Evolutionary conservation across 2,113 vertebrate genomes (phyloP).

Genomic region (Macroglossus sobrinus): DNA sequence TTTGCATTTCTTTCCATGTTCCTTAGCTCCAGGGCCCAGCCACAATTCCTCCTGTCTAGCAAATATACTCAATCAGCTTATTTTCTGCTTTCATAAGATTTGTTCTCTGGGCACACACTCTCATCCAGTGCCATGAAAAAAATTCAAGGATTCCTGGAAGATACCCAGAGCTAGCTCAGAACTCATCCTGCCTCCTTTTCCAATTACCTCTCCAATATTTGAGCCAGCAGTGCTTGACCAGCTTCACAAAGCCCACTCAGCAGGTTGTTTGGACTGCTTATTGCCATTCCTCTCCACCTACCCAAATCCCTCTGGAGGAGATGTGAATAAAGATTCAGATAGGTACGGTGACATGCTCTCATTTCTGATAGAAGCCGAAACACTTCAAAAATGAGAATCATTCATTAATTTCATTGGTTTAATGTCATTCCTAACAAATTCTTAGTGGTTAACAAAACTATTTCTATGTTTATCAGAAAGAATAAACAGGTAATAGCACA

Average conservation of each 20-base stretch:
- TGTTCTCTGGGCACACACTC: conserved; percentile 16
- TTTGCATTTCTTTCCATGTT: neutral
- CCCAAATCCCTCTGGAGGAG: neutral
- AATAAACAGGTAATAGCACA: neutral
- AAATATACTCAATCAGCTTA: conserved; percentile 57
- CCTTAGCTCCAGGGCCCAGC: neutral
- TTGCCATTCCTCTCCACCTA: neutral
- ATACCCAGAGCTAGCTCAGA: conserved; percentile 47
- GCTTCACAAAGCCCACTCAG: conserved; percentile 49
- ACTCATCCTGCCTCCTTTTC: conserved; percentile 43
- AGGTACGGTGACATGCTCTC: neutral
- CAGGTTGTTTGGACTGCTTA: neutral
- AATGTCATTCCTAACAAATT: neutral
- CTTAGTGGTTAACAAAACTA: neutral
- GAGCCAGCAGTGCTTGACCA: neutral
- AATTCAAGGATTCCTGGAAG: conserved; percentile 62
- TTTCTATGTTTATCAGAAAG: neutral
- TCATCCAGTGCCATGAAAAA: conserved; percentile 27
- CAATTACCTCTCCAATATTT: neutral
- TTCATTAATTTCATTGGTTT: neutral
- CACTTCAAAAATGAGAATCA: neutral
- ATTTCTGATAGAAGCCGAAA: neutral
- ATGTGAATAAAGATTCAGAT: neutral
- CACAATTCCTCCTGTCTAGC: conserved; percentile 29
- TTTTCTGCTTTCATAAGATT: conserved; percentile 52